phyloP scores from a whole-genome alignment of 2,888 invertebrate species.

The Cybosia mesomella region DNA sequence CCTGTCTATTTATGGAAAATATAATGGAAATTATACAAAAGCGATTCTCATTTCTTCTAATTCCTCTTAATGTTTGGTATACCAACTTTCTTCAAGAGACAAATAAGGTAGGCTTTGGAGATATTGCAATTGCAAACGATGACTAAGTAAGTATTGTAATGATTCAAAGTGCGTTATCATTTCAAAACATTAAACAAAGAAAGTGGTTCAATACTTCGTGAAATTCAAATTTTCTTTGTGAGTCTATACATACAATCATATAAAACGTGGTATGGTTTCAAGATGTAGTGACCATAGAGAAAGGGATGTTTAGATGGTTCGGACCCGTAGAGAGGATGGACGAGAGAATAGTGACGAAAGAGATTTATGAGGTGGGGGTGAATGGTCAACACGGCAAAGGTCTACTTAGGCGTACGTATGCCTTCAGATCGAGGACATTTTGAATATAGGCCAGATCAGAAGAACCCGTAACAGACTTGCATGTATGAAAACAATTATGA shows the following conservation, averaged over 20 bases:
- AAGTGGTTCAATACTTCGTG: constrained; percentile 5
- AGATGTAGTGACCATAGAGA: no score
- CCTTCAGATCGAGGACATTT: no score
- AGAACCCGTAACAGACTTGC: no score
- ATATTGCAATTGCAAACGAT: constrained; percentile 18
- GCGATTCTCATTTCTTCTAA: not conserved
- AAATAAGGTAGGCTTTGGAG: constrained; percentile 6
- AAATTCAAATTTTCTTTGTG: not conserved
- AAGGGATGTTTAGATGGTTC: no score
- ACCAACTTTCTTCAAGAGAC: constrained; percentile 14
- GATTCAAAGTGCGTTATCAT: constrained; percentile 3
- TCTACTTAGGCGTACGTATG: no score
- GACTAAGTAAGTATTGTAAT: constrained; percentile 13
- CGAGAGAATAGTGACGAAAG: no score
- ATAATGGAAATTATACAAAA: not conserved
- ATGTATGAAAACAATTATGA: no score
- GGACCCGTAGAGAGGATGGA: no score
- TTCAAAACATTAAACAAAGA: constrained; percentile 10
- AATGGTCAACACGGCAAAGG: no score
- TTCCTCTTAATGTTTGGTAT: not conserved
- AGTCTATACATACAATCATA: not conserved
- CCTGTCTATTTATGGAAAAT: not conserved
- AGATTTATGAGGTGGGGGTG: no score
- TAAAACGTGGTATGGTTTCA: no score
- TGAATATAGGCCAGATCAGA: no score